Percentiles rank a stretch among this genome's conserved stretches.
Conservation (phyloP, 2,888 invertebrate genomes). For the Liodrosophila aerea region DNA sequence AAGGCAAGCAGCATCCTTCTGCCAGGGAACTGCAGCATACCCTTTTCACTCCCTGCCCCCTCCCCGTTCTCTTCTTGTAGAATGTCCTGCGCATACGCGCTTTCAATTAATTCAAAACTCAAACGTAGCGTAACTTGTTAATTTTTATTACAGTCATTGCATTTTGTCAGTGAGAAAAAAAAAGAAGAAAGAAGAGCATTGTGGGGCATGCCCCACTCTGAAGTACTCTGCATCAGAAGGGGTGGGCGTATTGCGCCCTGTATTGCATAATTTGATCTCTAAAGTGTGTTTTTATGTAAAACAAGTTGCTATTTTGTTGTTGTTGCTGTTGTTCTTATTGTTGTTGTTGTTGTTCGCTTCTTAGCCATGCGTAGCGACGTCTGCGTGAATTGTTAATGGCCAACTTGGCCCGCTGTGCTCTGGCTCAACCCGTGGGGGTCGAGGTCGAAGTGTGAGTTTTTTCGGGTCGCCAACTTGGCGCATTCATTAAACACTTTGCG, state of each 20-base stretch:
- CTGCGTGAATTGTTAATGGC: conserved; percentile 71
- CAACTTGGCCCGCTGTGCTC: conserved; percentile 62
- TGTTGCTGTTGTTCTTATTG: conserved; percentile 19
- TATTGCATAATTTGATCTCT: conserved; percentile 72
- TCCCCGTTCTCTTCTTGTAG: conserved; percentile 1
- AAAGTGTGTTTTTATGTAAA: conserved; percentile 75
- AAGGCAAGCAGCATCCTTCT: conserved; percentile 32
- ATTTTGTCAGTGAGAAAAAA: conserved; percentile 60
- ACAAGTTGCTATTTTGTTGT: conserved; percentile 51
- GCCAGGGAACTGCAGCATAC: conserved; percentile 14
- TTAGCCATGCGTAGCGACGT: conserved; percentile 55
- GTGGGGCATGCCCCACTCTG: background rate
- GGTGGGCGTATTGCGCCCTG: conserved; percentile 20
- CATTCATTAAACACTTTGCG: conserved; percentile 78
- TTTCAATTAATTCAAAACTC: conserved; percentile 78
- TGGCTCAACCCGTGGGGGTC: background rate
- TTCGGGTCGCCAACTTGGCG: conserved; percentile 50
- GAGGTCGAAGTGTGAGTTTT: conserved; percentile 4
- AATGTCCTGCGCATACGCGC: conserved; percentile 75
- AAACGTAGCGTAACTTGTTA: conserved; percentile 78
- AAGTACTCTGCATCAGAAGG: background rate
- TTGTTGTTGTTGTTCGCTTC: conserved; percentile 44
- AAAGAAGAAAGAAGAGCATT: conserved; percentile 1
- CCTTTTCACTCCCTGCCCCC: background rate
- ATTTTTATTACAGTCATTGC: conserved; percentile 76